Conservation (phyloP, 1,140 invertebrate species). For the Zophobas atratus region DNA sequence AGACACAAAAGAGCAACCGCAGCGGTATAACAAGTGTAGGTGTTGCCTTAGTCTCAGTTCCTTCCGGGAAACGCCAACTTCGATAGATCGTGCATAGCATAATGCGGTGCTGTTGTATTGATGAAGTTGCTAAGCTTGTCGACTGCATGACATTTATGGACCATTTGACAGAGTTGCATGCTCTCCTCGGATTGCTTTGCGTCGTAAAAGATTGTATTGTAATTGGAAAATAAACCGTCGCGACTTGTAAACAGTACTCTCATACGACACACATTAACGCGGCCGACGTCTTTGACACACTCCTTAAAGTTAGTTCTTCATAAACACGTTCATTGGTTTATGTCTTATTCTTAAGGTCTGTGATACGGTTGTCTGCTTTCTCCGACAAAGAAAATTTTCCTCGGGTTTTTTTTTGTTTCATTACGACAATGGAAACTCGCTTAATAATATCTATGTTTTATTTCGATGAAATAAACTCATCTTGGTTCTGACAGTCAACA, state of each 20-base stretch:
- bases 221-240: conserved; percentile 36
- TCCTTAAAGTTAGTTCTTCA: conserved; percentile 23
- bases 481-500: too few species aligned
- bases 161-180: conserved; percentile 35
- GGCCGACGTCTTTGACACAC: conserved; percentile 2
- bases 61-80: conserved; percentile 39
- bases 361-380: too few species aligned
- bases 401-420: too few species aligned
- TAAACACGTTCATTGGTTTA: conserved; percentile 20
- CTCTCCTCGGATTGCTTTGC: conserved; percentile 14
- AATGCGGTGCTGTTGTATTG: conserved; percentile 16
- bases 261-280: conserved; percentile 33
- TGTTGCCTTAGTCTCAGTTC: conserved; percentile 14
- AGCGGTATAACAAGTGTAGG: conserved; percentile 12
- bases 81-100: conserved; percentile 29
- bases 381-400: too few species aligned
- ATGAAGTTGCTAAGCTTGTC: conserved; percentile 30
- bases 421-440: too few species aligned
- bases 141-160: conserved; percentile 37
- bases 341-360: background rate
- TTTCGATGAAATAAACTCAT: too few species aligned
- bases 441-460: too few species aligned
- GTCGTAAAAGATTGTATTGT: conserved; percentile 36
- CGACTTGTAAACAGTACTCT: conserved; percentile 19
- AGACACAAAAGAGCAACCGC: background rate